phyloP scores from a whole-genome alignment of 2,888 invertebrate species.

The Lycia hirtaria region DNA sequence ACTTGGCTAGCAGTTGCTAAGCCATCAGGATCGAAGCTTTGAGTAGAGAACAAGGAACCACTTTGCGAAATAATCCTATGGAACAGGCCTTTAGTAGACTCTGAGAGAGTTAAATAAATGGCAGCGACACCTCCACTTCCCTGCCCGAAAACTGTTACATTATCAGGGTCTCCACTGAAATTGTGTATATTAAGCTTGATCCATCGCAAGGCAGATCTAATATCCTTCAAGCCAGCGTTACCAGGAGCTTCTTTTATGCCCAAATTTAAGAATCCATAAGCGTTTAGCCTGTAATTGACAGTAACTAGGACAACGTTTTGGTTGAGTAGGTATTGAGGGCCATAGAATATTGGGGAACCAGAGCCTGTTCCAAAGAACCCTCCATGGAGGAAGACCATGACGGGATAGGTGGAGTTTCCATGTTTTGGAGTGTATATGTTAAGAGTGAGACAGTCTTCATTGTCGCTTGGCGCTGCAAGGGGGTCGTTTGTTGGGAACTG shows the following conservation, averaged over 20 bases:
- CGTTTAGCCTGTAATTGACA: slow-evolving; percentile 79
- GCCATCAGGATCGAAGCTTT: slow-evolving; percentile 67
- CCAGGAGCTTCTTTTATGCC: slow-evolving; percentile 74
- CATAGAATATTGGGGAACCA: slow-evolving; percentile 70
- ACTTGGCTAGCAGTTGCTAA: slow-evolving; percentile 69
- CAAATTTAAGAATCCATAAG: slow-evolving; percentile 77
- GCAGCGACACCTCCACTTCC: slow-evolving; percentile 77
- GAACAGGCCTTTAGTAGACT: slow-evolving; percentile 73
- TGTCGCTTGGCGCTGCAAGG: slow-evolving; percentile 70
- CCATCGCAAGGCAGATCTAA: slow-evolving; percentile 77
- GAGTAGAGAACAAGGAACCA: slow-evolving; percentile 68
- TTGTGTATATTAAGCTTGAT: slow-evolving; percentile 67
- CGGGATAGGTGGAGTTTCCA: slow-evolving; percentile 62
- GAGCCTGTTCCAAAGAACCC: slow-evolving; percentile 79
- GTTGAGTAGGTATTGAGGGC: slow-evolving; percentile 76
- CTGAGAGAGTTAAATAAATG: slow-evolving; percentile 70
- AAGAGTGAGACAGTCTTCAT: slow-evolving; percentile 77
- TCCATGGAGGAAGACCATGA: slow-evolving; percentile 80
- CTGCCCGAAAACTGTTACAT: slow-evolving; percentile 78
- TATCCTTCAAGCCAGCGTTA: slow-evolving; percentile 79
- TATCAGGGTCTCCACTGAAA: slow-evolving; percentile 73
- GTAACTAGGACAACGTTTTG: slow-evolving; percentile 77
- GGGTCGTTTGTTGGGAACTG: slow-evolving; percentile 74
- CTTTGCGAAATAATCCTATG: slow-evolving; percentile 74
- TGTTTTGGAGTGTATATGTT: slow-evolving; percentile 71